Evolutionary conservation across 1,140 invertebrate genomes (phyloP).

Genomic region (Drosophila sproati): DNA sequence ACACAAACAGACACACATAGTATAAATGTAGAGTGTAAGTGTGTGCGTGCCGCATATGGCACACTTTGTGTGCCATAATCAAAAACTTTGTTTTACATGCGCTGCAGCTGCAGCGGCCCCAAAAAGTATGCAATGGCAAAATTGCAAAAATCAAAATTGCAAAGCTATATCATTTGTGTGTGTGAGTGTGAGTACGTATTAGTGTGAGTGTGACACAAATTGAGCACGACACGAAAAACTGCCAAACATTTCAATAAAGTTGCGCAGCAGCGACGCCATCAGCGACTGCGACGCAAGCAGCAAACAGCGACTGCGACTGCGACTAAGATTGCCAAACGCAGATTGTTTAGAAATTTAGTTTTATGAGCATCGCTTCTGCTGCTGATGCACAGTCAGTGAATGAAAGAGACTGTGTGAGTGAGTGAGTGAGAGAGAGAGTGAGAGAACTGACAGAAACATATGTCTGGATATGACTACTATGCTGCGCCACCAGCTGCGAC

Average conservation of each 20-base stretch:
- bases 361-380: slow-evolving; percentile 58
- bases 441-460: slow-evolving; percentile 53
- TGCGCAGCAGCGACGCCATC: slow-evolving; percentile 54
- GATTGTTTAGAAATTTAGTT: slow-evolving; percentile 83
- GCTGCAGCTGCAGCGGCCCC: slow-evolving; percentile 44
- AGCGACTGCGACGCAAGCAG: slow-evolving; percentile 20
- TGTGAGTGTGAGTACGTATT: slow-evolving; percentile 5
- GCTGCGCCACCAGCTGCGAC: slow-evolving; percentile 58
- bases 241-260: slow-evolving; percentile 83
- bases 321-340: slow-evolving; percentile 76
- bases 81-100: slow-evolving; percentile 71
- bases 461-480: slow-evolving; percentile 38
- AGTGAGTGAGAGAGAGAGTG: neutral
- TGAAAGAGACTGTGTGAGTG: slow-evolving; percentile 24
- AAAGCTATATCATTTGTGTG: slow-evolving; percentile 47
- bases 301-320: slow-evolving; percentile 14
- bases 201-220: slow-evolving; percentile 71
- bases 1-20: slow-evolving; percentile 19
- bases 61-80: slow-evolving; percentile 60
- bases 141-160: slow-evolving; percentile 79
- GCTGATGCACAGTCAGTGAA: slow-evolving; percentile 40
- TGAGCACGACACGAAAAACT: slow-evolving; percentile 78
- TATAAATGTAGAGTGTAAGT: slow-evolving; percentile 1
- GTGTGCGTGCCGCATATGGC: slow-evolving; percentile 35
- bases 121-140: slow-evolving; percentile 77